Conservation (phyloP, 2,797 vertebrate species). For the Acanthis flammea region DNA sequence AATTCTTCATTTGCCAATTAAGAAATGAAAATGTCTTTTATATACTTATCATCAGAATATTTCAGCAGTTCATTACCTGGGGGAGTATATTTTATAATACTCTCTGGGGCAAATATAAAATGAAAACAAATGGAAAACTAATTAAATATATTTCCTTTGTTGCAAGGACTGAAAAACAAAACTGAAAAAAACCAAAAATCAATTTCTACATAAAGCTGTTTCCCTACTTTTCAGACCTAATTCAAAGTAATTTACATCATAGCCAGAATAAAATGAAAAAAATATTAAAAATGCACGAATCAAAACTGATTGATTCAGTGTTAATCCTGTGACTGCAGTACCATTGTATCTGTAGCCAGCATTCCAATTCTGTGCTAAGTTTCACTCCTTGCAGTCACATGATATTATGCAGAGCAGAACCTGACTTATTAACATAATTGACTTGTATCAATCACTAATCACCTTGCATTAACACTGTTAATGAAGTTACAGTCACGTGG, state of each 20-base stretch:
- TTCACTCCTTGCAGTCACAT: not conserved
- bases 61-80: not conserved
- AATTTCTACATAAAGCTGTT: not conserved
- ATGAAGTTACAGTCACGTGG: not conserved
- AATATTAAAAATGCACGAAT: not conserved
- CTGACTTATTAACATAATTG: not conserved
- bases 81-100: not conserved
- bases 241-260: not conserved
- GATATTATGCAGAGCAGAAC: not conserved
- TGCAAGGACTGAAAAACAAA: not conserved
- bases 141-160: not conserved
- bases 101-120: not conserved
- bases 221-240: not conserved
- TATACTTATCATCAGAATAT: not conserved
- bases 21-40: not conserved
- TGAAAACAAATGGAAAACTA: not conserved
- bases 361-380: not conserved
- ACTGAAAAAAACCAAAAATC: not conserved
- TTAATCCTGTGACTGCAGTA: not conserved
- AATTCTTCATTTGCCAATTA: not conserved
- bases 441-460: not conserved
- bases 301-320: not conserved
- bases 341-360: not conserved
- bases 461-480: not conserved
- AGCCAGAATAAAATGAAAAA: not conserved